Conservation (phyloP, 2,888 invertebrate genomes). For the Heterodera filipjevi region DNA sequence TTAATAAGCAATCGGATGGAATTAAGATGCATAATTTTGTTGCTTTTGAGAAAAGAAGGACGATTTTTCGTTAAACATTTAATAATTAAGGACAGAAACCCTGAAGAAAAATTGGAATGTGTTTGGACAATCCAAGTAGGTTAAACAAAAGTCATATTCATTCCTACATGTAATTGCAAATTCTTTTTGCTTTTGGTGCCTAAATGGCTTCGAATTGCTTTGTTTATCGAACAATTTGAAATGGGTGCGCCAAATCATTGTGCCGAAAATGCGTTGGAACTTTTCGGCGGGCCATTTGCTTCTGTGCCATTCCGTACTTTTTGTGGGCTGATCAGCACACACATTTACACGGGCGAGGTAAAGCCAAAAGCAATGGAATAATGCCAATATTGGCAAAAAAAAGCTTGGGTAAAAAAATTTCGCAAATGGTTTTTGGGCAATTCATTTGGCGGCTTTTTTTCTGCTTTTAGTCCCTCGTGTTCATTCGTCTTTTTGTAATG, state of each 20-base stretch:
- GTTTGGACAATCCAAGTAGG: conserved; percentile 46
- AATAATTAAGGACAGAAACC: neutral
- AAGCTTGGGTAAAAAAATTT: too few relatives aligned
- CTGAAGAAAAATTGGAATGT: conserved; percentile 50
- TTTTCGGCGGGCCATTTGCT: conserved; percentile 54
- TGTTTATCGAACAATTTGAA: conserved; percentile 57
- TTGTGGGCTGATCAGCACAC: conserved; percentile 52
- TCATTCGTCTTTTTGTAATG: neutral
- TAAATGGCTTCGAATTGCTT: conserved; percentile 44
- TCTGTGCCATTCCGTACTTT: conserved; percentile 39
- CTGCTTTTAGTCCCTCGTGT: neutral
- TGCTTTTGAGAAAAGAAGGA: too few relatives aligned
- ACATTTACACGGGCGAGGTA: conserved; percentile 43
- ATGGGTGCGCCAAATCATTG: conserved; percentile 61
- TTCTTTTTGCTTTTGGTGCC: conserved; percentile 40
- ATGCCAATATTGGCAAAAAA: neutral
- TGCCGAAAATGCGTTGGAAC: conserved; percentile 57
- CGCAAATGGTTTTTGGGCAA: too few relatives aligned
- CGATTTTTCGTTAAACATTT: neutral
- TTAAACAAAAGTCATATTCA: neutral
- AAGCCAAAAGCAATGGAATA: neutral
- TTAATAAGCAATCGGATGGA: too few relatives aligned
- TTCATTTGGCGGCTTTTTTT: neutral
- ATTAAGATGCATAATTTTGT: neutral
- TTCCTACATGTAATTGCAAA: conserved; percentile 34